Conservation (phyloP, 2,797 vertebrate species). For the Poeciliopsis gracilis region DNA sequence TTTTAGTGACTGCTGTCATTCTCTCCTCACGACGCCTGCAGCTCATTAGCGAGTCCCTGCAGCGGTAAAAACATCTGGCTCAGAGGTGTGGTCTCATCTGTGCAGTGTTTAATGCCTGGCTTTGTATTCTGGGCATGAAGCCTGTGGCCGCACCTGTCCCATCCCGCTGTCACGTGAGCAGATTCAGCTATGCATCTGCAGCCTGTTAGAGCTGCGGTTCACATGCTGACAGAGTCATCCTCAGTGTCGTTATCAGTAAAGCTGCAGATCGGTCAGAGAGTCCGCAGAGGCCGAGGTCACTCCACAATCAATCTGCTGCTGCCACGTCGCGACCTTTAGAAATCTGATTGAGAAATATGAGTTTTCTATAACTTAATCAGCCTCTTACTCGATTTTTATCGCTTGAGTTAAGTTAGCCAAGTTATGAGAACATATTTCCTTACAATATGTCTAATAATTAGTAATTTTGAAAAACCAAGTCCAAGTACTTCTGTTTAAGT, state of each 20-base stretch:
- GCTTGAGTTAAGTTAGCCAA: not conserved
- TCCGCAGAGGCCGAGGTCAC: not conserved
- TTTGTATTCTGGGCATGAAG: slow-evolving; percentile 62
- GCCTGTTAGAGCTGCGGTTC: slow-evolving; percentile 23
- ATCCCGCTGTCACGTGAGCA: slow-evolving; percentile 38
- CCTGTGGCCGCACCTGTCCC: slow-evolving; percentile 57
- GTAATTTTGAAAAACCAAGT: no score
- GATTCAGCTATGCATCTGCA: slow-evolving; percentile 27
- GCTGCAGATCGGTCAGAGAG: slow-evolving; percentile 13
- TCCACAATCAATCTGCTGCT: no score
- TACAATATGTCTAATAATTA: not conserved
- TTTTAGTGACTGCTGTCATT: not conserved
- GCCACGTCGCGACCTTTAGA: slow-evolving; percentile 7
- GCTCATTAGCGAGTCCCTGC: slow-evolving; percentile 45
- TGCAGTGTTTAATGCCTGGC: slow-evolving; percentile 46
- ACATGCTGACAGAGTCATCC: slow-evolving; percentile 29
- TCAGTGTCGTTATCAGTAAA: slow-evolving; percentile 19
- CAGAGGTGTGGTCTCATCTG: slow-evolving; percentile 29
- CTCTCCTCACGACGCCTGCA: slow-evolving; percentile 23
- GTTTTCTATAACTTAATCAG: not conserved
- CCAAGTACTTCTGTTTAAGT: no score
- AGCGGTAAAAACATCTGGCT: slow-evolving; percentile 45
- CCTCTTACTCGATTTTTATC: not conserved
- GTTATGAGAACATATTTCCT: not conserved
- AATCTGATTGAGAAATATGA: not conserved